A percentile compares a stretch with the other conserved stretches of the same genome.
Evolutionary conservation across 2,113 vertebrate genomes (phyloP).

Genomic region (Pelecanoides urinatrix): DNA sequence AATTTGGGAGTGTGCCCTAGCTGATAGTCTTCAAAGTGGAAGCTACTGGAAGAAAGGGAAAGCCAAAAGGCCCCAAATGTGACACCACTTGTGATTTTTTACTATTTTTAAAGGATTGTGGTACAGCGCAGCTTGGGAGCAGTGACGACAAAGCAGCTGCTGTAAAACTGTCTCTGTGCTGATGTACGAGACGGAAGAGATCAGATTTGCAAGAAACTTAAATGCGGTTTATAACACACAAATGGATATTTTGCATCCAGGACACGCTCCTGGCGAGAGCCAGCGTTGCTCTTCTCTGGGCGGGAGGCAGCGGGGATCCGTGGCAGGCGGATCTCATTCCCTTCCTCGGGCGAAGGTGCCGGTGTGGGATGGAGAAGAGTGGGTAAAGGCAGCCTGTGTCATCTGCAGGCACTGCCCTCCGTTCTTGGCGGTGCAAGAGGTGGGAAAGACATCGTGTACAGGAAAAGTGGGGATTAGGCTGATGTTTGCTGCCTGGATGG

Average conservation of each 20-base stretch:
- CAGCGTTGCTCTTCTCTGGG: no score
- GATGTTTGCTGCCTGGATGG: not conserved
- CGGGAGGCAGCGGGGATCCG: not conserved
- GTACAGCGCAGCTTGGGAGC: not conserved
- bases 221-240: not conserved
- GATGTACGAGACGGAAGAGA: not conserved
- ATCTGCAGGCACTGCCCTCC: rapidly evolving
- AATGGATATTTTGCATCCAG: not conserved
- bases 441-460: rapidly evolving
- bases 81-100: not conserved
- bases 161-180: not conserved
- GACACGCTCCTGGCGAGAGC: not conserved
- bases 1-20: not conserved
- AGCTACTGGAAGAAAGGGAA: not conserved
- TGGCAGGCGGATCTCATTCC: not conserved
- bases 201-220: not conserved
- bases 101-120: not conserved
- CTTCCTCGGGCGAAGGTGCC: rapidly evolving
- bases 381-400: no score
- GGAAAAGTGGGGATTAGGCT: not conserved
- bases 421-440: not conserved
- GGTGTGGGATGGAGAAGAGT: rapidly evolving
- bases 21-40: not conserved
- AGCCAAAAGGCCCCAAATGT: not conserved
- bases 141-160: not conserved